A percentile compares a stretch with the other conserved stretches of the same genome.
Evolutionary conservation across 2,888 invertebrate species (phyloP).

Genomic region (Agriopis aurantiaria): DNA sequence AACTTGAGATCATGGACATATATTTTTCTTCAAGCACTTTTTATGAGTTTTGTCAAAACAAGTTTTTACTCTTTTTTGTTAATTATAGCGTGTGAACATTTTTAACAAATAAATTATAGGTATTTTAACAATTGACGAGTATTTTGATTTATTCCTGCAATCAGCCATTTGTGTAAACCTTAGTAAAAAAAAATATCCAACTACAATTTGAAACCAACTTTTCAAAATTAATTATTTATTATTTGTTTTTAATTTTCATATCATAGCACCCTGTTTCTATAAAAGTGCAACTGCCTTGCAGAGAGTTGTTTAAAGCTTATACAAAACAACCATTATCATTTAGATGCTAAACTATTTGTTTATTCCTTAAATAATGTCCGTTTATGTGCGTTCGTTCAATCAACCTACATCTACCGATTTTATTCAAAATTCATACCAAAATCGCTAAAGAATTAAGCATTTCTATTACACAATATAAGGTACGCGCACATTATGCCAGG

Average conservation of each 20-base stretch:
- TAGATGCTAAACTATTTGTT: too few relatives aligned
- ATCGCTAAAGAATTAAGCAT: too few relatives aligned
- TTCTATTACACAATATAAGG: too few relatives aligned
- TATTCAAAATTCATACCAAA: too few relatives aligned
- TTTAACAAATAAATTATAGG: constrained; percentile 20
- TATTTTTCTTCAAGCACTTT: background rate
- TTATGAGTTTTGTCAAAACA: background rate
- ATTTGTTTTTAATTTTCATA: constrained; percentile 36
- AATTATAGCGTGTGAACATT: constrained; percentile 14
- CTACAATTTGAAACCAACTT: constrained; percentile 43
- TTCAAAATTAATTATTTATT: constrained; percentile 61
- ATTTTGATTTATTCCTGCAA: background rate
- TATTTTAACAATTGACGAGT: constrained; percentile 9
- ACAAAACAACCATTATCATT: too few relatives aligned
- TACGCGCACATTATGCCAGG: too few relatives aligned
- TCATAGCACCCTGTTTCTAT: constrained; percentile 36
- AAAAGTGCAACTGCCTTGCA: constrained; percentile 3
- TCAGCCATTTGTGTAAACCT: background rate
- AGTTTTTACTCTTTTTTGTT: background rate
- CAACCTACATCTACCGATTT: too few relatives aligned
- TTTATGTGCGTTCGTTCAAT: too few relatives aligned
- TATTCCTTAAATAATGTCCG: too few relatives aligned
- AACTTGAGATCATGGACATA: background rate
- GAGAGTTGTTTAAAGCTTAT: background rate
- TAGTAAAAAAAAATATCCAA: too few relatives aligned